Evolutionary conservation across 2,797 vertebrate genomes (phyloP), one percentile per base, ranked within the genome.

Genomic region (Sebastes jordani): DNA sequence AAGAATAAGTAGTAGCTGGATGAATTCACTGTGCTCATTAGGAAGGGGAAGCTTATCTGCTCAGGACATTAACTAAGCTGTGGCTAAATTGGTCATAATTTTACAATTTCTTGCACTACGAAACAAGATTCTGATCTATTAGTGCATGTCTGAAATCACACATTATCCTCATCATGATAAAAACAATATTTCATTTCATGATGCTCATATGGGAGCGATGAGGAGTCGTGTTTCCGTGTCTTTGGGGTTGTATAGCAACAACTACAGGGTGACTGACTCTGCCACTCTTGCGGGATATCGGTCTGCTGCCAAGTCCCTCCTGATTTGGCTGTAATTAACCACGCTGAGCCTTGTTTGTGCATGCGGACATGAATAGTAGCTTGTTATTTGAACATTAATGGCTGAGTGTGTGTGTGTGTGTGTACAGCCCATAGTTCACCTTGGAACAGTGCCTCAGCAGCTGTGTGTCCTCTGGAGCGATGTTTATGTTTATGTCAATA

Each of bases 321-420:
- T 90, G 93, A 88, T 89, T 90, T 89, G 88, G 69, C 81, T 82
- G 88, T 92, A 92, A 93, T 93, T 92, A 92, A 89, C 87, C 81
- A 82, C 85, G 75, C 90, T 84, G 88, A 74, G 90, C 80, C 85
- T 79, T 84, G 87, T 94, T 94, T 88, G 85, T 91, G 88, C 89
- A 88, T 86, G 85, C 80, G 71, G 89, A 94, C 92, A 93, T 84
- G 86, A 90, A 91, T 77, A 77, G 86, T 82, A 85, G 86, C 86
- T 92, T 86, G 87, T 91, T 93, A 89, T 91, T 89, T 88, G 78
- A 90, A 79, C 88, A 89, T 90, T 88, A 88, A 90, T 88, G 82
- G 75, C 74, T 75, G 52, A 59, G 84, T 78, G 74, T 55, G 74
- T 55, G 58, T 25, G 29, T n/a, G 58, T 30, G 66, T 38, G 71